Base-by-base conservation (phyloP, 1,140 invertebrate species). In the Lepidurus arcticus region DNA sequence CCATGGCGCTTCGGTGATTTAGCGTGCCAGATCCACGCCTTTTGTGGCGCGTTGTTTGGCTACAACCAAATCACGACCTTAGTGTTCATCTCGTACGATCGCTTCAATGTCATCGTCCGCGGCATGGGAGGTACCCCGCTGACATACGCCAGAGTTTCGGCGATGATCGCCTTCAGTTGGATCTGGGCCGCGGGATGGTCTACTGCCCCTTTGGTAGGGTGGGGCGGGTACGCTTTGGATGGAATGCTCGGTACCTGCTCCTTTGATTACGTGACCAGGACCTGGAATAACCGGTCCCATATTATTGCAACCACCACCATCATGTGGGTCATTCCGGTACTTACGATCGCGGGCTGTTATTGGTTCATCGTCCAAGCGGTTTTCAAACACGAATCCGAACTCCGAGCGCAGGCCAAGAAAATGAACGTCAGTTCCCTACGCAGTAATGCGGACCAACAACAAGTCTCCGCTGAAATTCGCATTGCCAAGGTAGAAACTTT, bases 361-460 rank as follows among this genome's bases (percentile, higher is more conserved):
- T 82, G 80, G 75, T 81, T 84, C 80, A 87, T 87, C 79, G 82
- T 86, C 24, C 73, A 80, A 74, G 84, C 86, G 7, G 85, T 87
- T 13, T 81, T 81, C 9, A 80, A 82, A n/a, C 86, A 87, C 80
- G 85, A 86, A 76, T 82, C 83, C 53, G 82, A 85, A 80, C 84
- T 87, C 82, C 77, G 81, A 21, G 83, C 83, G 73, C 82, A 84
- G 77, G 83, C 83, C 10, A 82, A 82, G 79, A 84, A 83, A 78
- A 84, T 84, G 83, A 84, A 84, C 74, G 83, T 84, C n/a, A 80
- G 81, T 44, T 83, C 82, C 21, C 80, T 84, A 10, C 73, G 82
- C 78, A 81, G 83, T 10, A 77, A 80, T 53, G 82, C 82, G 24
- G 81, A 80, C 24, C 76, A 76, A 47, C 87, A 88, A 78, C 88